phyloP scores from a whole-genome alignment of 35 echinoderm and acorn worm species.

The Chiridota heheva region DNA sequence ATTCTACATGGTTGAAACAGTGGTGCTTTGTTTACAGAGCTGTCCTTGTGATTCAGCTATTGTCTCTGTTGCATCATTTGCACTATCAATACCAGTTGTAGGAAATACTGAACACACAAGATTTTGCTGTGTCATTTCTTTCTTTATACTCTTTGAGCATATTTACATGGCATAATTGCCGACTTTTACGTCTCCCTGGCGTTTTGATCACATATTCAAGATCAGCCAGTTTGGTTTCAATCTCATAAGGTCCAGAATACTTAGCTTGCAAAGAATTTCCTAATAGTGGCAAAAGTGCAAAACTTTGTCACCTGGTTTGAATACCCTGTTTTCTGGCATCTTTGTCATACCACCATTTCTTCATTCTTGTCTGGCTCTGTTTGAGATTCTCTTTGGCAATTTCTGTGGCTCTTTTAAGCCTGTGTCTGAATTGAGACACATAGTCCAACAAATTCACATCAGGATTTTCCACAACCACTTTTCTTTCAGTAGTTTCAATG shows the following conservation, averaged over 20 bases:
- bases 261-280: constrained; percentile 41
- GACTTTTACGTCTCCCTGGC: constrained; percentile 48
- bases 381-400: constrained; percentile 55
- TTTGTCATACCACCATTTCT: constrained; percentile 56
- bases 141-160: constrained; percentile 64
- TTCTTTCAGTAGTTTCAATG: constrained; percentile 66
- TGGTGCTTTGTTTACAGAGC: too few species aligned
- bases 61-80: too few species aligned
- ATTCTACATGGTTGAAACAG: too few species aligned
- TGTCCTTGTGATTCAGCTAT: too few species aligned
- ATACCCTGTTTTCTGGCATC: constrained; percentile 26
- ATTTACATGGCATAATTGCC: constrained; percentile 59
- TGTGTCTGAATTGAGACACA: constrained; percentile 58
- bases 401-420: constrained; percentile 38
- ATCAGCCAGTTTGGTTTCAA: constrained; percentile 47
- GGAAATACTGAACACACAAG: too few species aligned
- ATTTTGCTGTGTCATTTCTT: background rate
- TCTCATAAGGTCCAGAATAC: constrained; percentile 58
- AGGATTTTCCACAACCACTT: constrained; percentile 36
- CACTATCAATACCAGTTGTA: too few species aligned
- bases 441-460: constrained; percentile 63
- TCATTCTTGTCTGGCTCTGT: constrained; percentile 60
- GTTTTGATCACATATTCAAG: constrained; percentile 59
- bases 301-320: constrained; percentile 59
- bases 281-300: constrained; percentile 46